A percentile compares a stretch with the other conserved stretches of the same genome.
phyloP scores from a whole-genome alignment of 2,888 invertebrate species.

The Buathra laborator region DNA sequence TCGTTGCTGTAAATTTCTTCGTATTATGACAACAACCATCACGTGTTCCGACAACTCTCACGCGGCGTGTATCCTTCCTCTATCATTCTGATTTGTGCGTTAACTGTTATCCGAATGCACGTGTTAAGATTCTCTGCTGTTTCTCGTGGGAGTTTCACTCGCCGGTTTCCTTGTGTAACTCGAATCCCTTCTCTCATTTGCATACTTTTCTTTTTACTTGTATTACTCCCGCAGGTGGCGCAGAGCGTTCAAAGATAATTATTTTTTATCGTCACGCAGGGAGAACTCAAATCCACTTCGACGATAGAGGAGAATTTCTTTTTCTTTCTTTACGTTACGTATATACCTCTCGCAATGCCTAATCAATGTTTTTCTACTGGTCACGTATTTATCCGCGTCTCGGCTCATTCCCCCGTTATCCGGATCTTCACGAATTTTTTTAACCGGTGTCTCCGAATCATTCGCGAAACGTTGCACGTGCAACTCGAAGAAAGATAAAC shows the following conservation, averaged over 20 bases:
- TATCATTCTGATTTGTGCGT: constrained; percentile 2
- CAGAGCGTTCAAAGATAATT: constrained; percentile 3
- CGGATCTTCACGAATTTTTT: neutral
- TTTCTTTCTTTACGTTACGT: neutral
- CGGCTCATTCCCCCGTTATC: neutral
- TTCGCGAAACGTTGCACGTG: neutral
- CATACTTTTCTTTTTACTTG: neutral
- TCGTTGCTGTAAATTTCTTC: constrained; percentile 2
- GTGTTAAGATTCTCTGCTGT: neutral
- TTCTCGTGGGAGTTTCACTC: neutral
- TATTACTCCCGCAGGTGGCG: neutral
- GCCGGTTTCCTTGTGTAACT: neutral
- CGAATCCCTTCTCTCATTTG: neutral
- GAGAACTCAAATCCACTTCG: neutral
- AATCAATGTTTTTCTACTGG: constrained; percentile 14
- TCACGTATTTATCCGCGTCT: constrained; percentile 4
- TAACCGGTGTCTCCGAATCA: neutral
- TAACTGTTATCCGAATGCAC: neutral
- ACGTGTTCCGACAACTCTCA: neutral
- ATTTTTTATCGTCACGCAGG: constrained; percentile 83
- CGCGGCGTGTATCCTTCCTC: neutral
- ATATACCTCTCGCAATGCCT: neutral
- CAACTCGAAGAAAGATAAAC: neutral
- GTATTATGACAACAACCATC: constrained; percentile 17
- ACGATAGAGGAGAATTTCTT: neutral